phyloP scores from a whole-genome alignment of 2,797 vertebrate genomes.

The Neopelma chrysocephalum region DNA sequence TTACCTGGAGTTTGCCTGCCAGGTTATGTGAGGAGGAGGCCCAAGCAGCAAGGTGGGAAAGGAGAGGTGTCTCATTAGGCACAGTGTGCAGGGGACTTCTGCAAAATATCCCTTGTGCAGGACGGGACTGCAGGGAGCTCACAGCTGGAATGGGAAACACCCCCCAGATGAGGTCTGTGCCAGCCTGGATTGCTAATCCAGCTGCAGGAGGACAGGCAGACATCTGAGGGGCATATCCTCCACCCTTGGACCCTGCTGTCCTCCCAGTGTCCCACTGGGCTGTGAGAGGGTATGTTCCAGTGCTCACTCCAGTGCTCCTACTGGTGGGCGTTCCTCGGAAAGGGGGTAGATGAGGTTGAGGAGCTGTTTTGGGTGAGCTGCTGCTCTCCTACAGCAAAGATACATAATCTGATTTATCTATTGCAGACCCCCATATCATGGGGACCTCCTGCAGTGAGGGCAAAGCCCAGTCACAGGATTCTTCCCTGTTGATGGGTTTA shows the following conservation, averaged over 20 bases:
- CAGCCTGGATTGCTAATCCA: not conserved
- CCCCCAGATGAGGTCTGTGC: not conserved
- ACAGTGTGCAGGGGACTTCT: not conserved
- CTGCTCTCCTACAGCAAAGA: not conserved
- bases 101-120: not conserved
- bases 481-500: not conserved
- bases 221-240: not conserved
- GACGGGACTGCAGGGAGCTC: not conserved
- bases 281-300: not conserved
- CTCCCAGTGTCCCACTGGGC: not conserved
- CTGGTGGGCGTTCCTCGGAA: not conserved
- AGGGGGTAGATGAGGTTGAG: not conserved
- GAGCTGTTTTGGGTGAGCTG: not conserved
- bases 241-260: not conserved
- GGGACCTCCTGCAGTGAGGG: not conserved
- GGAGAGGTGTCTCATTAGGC: not conserved
- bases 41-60: not conserved
- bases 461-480: not conserved
- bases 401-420: not conserved
- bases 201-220: not conserved
- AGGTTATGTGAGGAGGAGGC: not conserved
- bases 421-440: accelerated
- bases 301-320: accelerated
- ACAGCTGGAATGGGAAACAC: not conserved
- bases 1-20: not conserved